Conservation (phyloP, 2,797 vertebrate genomes). For the Semaprochilodus insignis region DNA sequence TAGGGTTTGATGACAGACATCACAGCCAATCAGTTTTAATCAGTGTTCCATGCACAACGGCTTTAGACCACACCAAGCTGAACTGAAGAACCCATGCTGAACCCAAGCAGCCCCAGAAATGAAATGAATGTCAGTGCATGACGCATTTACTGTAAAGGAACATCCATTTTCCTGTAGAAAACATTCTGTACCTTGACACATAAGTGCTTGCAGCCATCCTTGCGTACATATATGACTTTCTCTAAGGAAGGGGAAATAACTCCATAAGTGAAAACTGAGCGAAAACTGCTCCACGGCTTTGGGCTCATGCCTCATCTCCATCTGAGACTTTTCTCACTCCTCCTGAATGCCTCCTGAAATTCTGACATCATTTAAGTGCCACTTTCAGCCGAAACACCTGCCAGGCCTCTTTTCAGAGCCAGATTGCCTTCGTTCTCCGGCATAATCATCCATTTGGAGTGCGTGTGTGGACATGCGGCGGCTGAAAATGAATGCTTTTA, state of each 20-base stretch:
- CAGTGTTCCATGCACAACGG: neutral
- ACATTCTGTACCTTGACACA: conserved; percentile 31
- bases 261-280: conserved; percentile 27
- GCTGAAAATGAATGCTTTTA: conserved; percentile 50
- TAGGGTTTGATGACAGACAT: neutral
- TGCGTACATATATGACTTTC: conserved; percentile 9
- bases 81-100: neutral
- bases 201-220: conserved; percentile 31
- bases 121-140: conserved; percentile 11
- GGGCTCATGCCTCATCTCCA: conserved; percentile 37
- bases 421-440: conserved; percentile 35
- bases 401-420: conserved; percentile 36
- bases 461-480: neutral
- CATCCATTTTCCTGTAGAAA: conserved; percentile 15
- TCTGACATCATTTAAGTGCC: conserved; percentile 55
- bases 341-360: conserved; percentile 38
- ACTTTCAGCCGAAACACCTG: conserved; percentile 50
- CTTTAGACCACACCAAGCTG: neutral
- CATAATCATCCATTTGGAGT: conserved; percentile 36
- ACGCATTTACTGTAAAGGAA: conserved; percentile 27
- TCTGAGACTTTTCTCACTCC: conserved; percentile 41
- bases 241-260: neutral
- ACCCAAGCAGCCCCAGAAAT: conserved; percentile 7
- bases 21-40: too few relatives aligned
- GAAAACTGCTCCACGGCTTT: conserved; percentile 36